phyloP scores from a whole-genome alignment of 2,113 vertebrate species.

The Hirundichthys speculiger region DNA sequence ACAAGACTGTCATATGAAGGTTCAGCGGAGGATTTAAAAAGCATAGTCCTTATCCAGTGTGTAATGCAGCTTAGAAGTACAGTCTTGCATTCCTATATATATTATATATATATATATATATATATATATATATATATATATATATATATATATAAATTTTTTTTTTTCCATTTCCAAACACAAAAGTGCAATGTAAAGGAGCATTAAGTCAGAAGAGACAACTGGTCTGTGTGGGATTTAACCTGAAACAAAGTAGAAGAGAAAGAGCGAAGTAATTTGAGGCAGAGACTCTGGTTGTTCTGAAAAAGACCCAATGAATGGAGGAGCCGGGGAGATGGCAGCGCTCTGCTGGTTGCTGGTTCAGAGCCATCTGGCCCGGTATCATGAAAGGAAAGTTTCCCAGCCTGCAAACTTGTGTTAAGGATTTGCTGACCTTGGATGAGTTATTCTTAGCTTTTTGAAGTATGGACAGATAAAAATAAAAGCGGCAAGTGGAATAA shows the following conservation, averaged over 20 bases:
- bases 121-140: too few species aligned
- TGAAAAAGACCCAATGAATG: conserved; percentile 42
- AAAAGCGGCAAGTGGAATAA: too few species aligned
- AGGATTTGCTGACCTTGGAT: conserved; percentile 38
- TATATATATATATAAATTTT: too few species aligned
- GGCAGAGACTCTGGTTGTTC: conserved; percentile 15
- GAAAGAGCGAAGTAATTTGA: conserved; percentile 32
- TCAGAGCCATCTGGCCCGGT: conserved; percentile 60
- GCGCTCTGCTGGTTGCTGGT: conserved; percentile 50
- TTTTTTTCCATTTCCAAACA: conserved; percentile 12
- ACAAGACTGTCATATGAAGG: conserved; percentile 25
- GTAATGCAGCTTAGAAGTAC: conserved; percentile 2
- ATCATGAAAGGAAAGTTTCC: conserved; percentile 51
- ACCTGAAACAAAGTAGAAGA: conserved; percentile 40
- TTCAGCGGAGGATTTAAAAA: conserved; percentile 13
- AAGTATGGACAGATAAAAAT: neutral
- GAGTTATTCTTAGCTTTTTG: conserved; percentile 19
- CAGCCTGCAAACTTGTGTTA: conserved; percentile 45
- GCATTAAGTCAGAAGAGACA: conserved; percentile 36
- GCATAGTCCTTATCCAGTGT: neutral
- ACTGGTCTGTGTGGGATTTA: conserved; percentile 42
- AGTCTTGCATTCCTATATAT: conserved; percentile 17
- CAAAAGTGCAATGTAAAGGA: conserved; percentile 19
- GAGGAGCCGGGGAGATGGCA: conserved; percentile 35
- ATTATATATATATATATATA: too few species aligned